Evolutionary conservation across 2,888 invertebrate species (phyloP), one percentile per base, ranked within the genome.

Genomic region (Habroteleia sp.): DNA sequence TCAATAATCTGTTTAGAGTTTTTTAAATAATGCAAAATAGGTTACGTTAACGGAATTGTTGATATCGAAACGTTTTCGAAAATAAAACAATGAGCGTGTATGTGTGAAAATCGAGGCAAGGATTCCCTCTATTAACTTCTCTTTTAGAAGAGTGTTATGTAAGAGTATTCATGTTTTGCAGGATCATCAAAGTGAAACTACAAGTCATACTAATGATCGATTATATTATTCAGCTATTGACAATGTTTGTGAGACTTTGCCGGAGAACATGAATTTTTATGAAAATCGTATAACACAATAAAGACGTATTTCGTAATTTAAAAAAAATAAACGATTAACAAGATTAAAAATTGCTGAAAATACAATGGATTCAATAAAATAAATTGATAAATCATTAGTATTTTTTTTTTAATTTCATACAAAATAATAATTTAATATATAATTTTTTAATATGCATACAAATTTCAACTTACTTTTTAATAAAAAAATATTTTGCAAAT

Each of bases 161-260:
- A 56, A 63, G 42, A 44, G 23, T 8, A 39, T 35, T 54, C 46
- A 33, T 52, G 52, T 65, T 73, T 50, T 62, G 72, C 50, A 58
- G 50, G 65, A 50, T 58, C 72, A 65, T 73, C 58, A 44, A 23
- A 42, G 42, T 42, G 44, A 73, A 73, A 58, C 50, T 37, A 56
- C 63, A 58, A 73, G 65, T 65, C 63, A 72, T 72, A 42, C 50
- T 35, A 65, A 72, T 72, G 72, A 72, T 72, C 65, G 58, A 72
- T 72, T 72, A 72, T 35, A 50, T 50, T 58, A 48, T 72, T 50
- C 63, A 35, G 37, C 48, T 50, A 71, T 54, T 46, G 52, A 71
- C 44, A 54, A 54, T 56, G 50, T 39, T 11, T 25, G 27, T 13
- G 33, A 42, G 25, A 25, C 31, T 20, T 16, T 20, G 56, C 46